phyloP scores from a whole-genome alignment of 1,140 invertebrate species.

The Sipha flava region DNA sequence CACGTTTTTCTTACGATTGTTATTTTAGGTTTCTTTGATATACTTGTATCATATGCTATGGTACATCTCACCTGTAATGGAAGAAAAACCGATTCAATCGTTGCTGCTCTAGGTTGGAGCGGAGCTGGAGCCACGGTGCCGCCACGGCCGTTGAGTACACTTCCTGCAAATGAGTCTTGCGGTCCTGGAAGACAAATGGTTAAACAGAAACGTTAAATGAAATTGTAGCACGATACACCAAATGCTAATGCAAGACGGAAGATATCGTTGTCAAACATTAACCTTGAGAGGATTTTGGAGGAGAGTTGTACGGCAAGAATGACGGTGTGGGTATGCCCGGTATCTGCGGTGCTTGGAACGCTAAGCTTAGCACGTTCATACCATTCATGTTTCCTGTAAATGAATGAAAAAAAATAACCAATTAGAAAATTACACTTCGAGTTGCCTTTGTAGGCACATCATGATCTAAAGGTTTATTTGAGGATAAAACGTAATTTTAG shows the following conservation, averaged over 20 bases:
- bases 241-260: background rate
- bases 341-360: conserved; percentile 20
- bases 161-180: background rate
- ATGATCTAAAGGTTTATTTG: too few species aligned
- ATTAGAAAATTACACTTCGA: background rate
- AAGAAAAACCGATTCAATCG: conserved; percentile 50
- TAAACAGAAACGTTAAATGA: background rate
- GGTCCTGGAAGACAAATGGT: background rate
- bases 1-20: too few species aligned
- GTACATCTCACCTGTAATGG: conserved; percentile 36
- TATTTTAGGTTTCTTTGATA: too few species aligned
- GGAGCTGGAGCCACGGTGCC: conserved; percentile 43
- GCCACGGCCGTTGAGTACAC: conserved; percentile 11
- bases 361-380: conserved; percentile 22
- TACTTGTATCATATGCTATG: too few species aligned
- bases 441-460: too few species aligned
- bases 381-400: conserved; percentile 9
- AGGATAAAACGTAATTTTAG: too few species aligned
- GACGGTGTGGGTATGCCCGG: background rate
- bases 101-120: conserved; percentile 56
- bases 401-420: background rate
- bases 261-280: background rate
- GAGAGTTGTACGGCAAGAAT: conserved; percentile 7
- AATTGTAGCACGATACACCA: background rate
- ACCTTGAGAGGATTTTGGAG: background rate